Conservation (phyloP, 2,797 vertebrate genomes). For the Xenopus petersii region DNA sequence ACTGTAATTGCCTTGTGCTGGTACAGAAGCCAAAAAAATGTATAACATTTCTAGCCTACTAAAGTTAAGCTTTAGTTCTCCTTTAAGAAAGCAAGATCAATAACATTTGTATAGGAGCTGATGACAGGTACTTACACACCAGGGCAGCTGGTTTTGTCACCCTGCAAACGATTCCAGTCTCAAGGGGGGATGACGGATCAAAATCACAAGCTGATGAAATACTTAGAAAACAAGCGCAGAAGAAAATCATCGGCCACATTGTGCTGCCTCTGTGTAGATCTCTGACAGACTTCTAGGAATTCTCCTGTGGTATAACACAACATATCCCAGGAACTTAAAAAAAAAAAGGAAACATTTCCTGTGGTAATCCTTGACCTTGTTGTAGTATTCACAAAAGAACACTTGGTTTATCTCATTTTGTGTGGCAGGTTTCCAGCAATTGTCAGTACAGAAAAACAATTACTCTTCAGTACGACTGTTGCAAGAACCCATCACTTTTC, state of each 20-base stretch:
- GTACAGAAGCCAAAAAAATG: too few relatives aligned
- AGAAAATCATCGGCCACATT: slow-evolving; percentile 5
- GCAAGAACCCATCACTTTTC: too few relatives aligned
- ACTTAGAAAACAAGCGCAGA: slow-evolving; percentile 43
- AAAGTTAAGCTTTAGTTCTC: too few relatives aligned
- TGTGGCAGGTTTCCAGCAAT: slow-evolving; percentile 23
- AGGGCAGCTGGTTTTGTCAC: slow-evolving; percentile 78
- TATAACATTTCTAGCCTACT: too few relatives aligned
- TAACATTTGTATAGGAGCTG: too few relatives aligned
- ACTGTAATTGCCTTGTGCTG: too few relatives aligned
- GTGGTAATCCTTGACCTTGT: background rate
- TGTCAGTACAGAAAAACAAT: slow-evolving; percentile 2
- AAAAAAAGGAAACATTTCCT: slow-evolving; percentile 21
- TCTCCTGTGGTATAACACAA: background rate
- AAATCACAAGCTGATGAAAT: slow-evolving; percentile 58
- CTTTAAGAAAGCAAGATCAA: too few relatives aligned
- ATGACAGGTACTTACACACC: slow-evolving; percentile 72
- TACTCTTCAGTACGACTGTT: background rate
- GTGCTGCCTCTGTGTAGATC: slow-evolving; percentile 19
- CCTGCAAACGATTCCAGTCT: slow-evolving; percentile 71
- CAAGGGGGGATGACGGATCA: slow-evolving; percentile 57
- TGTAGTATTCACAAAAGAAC: slow-evolving; percentile 3
- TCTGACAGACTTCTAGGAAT: background rate
- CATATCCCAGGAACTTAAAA: background rate
- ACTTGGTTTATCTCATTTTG: slow-evolving; percentile 12